Evolutionary conservation across 2,888 invertebrate genomes (phyloP).

Genomic region (Meliscaeva auricollis): DNA sequence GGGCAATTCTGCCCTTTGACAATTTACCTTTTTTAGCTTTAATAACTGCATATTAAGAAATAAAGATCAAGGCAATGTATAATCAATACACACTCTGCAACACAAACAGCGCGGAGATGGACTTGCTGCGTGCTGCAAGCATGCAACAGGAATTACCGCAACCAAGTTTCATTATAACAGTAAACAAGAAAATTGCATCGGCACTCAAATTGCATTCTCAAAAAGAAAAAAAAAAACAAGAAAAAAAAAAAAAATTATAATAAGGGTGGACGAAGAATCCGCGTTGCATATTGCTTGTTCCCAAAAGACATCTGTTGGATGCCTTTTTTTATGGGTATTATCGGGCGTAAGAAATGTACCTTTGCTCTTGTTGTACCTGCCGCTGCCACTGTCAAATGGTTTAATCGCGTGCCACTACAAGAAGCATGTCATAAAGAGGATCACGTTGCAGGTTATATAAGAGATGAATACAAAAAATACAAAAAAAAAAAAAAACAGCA

Average conservation of each 20-base stretch:
- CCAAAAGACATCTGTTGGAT: constrained; percentile 68
- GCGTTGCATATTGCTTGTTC: constrained; percentile 42
- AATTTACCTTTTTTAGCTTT: constrained; percentile 48
- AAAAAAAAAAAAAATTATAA: not conserved
- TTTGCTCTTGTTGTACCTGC: constrained; percentile 45
- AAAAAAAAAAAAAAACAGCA: not conserved
- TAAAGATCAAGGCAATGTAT: constrained; percentile 63
- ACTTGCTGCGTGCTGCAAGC: constrained; percentile 43
- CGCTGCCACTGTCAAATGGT: constrained; percentile 52
- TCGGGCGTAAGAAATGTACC: constrained; percentile 28
- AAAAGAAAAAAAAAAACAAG: not conserved
- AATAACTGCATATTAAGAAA: constrained; percentile 53
- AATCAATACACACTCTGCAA: constrained; percentile 65
- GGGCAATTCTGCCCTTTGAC: constrained; percentile 37
- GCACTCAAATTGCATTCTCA: constrained; percentile 53
- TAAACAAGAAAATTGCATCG: constrained; percentile 73
- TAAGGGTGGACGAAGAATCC: constrained; percentile 41
- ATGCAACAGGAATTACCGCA: constrained; percentile 67
- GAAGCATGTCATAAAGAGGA: constrained; percentile 49
- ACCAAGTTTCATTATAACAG: constrained; percentile 71
- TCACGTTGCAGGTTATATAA: constrained; percentile 18
- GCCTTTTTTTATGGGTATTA: constrained; percentile 45
- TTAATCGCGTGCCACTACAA: constrained; percentile 67
- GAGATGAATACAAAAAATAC: too few species aligned
- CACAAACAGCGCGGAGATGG: not conserved